Base-by-base conservation (phyloP, 2,888 invertebrate genomes). In the Carabus problematicus region DNA sequence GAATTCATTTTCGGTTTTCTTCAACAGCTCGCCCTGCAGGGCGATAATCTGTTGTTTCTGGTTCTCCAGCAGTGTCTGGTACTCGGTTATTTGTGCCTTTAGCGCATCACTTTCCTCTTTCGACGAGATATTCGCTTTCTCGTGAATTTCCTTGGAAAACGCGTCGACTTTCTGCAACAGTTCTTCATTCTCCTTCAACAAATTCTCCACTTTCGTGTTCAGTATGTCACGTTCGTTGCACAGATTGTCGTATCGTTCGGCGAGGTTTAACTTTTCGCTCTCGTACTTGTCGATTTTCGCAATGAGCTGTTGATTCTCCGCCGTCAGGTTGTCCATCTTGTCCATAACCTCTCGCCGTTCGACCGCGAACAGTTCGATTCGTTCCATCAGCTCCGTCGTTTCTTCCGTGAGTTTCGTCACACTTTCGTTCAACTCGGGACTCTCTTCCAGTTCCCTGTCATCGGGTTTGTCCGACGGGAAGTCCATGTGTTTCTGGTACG, bases 291-390 rank as follows among this genome's bases (percentile, higher is more conserved):
- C 81, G 55, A 88, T 81, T 76, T 84, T 83, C 62, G 83, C 74
- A 47, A 82, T 80, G 58, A 89, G 79, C 41, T 84, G 80, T 70
- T 86, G 84, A 79, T 90, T 89, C 82, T 90, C 89, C 8, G 80
- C 76, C 69, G 82, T 85, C n/a, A 89, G 79, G 72, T 82, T 84
- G 78, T 86, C 88, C 85, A 90, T 86, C 82, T 89, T 90, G 72
- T 88, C 88, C 81, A 89, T 85, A 1, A 90, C 88, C 80, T 90
- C 90, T 73, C 89, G 85, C 45, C 89, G 84, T 80, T 91, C 91
- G 71, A 85, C 86, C 0, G 87, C 88, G 73, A 90, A 90, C 39
- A 89, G 79, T 77, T 91, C 89, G 70, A 91, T 88, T 81, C 87
- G 89, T 71, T 86, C 85, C 73, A 87, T 85, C 70, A 91, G 79